Base-by-base conservation (phyloP, 1,140 invertebrate species). In the Heliothis virescens region DNA sequence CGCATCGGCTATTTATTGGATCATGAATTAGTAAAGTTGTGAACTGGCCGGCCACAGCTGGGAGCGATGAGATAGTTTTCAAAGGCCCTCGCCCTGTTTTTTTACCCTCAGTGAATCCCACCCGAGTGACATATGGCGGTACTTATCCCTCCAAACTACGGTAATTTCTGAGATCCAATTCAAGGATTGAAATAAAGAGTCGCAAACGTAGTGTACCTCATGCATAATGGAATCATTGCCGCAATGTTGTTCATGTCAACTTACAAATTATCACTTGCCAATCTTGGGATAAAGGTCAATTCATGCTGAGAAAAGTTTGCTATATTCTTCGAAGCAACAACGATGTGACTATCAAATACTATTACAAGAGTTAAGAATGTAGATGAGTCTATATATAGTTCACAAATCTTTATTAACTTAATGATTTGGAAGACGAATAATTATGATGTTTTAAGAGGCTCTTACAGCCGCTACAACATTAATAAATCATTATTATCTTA, bases 121-220 rank as follows among this genome's bases (percentile, higher is more conserved):
- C 79, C 79, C 82, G 50, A 47, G 88, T 90, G 84, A 91, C 89
- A 90, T 88, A 92, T 90, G 85, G 82, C 79, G 82, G 85, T 83
- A 81, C 87, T 92, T 90, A 92, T 90, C 89, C 90, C 86, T 92
- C 87, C 79, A 92, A 90, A 92, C 90, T 92, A 87, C 90, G 85
- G 88, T 85, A 87, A 90, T 90, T 89, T 89, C 84, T 83, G 85
- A 79, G 81, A 87, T 86, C 87, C 87, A 89, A 90, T 90, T 85
- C 83, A 83, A 80, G 79, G 85, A 90, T 90, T 90, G 87, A 86
- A 90, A 87, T 87, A 89, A 87, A 85, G 84, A 84, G 12, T 18
- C 29, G 21, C 69, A 3, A 55, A 55, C 21, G 21, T 67, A 67
- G 65, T 69, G 18, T 48, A 16, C 13, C 55, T 74, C 55, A 60